Conservation (phyloP, 1,140 invertebrate genomes). For the Solenopsis fugax region DNA sequence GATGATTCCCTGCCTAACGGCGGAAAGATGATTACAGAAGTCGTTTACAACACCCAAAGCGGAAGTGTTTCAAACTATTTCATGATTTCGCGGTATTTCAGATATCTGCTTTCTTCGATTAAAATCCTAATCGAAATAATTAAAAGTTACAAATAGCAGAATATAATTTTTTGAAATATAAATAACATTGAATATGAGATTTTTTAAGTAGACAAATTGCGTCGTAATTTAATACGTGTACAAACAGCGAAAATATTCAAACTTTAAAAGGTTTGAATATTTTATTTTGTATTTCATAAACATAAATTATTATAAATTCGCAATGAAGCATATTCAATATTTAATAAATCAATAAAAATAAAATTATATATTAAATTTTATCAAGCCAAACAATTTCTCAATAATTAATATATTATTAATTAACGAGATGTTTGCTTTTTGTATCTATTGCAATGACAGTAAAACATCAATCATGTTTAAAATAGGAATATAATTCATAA, state of each 20-base stretch:
- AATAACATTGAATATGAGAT: not conserved
- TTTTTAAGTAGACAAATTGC: not conserved
- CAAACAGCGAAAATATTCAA: not conserved
- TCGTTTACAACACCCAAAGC: constrained; percentile 19
- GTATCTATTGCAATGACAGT: constrained; percentile 7
- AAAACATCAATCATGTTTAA: constrained; percentile 40
- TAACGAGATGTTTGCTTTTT: not conserved
- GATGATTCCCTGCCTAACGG: constrained; percentile 43
- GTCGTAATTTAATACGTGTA: not conserved
- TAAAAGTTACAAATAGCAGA: not conserved
- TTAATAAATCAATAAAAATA: not conserved
- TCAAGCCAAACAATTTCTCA: not conserved
- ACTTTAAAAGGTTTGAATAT: not conserved
- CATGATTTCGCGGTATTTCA: not conserved
- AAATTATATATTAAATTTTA: not conserved
- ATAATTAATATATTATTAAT: constrained; percentile 21
- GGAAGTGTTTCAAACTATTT: not conserved
- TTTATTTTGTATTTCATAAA: not conserved
- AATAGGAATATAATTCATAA: constrained; percentile 16
- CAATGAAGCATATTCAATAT: not conserved
- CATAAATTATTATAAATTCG: not conserved
- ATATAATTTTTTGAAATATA: not conserved
- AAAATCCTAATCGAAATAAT: constrained; percentile 27
- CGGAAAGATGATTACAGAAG: constrained; percentile 25
- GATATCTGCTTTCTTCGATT: constrained; percentile 9